Evolutionary conservation across 2,113 vertebrate genomes (phyloP).

Genomic region (Podilymbus podiceps): DNA sequence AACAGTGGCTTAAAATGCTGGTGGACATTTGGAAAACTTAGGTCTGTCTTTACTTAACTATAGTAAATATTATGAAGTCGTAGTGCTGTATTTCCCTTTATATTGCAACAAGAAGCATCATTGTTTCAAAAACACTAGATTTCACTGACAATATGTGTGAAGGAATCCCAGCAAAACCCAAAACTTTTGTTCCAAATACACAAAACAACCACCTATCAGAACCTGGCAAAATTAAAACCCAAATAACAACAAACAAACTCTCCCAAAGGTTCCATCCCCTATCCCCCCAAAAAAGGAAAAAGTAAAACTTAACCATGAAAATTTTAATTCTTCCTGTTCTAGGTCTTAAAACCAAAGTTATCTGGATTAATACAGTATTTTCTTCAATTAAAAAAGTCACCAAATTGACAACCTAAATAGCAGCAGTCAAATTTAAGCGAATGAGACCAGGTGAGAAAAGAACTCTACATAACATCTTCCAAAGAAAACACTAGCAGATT

Average conservation of each 20-base stretch:
- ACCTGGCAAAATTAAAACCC: background rate
- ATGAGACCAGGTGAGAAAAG: background rate
- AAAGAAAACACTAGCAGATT: background rate
- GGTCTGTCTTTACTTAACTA: slow-evolving; percentile 32
- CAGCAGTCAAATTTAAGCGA: background rate
- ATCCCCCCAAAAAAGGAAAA: background rate
- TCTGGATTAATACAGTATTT: background rate
- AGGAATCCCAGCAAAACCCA: background rate
- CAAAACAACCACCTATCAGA: background rate
- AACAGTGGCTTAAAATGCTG: slow-evolving; percentile 8
- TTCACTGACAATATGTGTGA: background rate
- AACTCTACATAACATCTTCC: background rate
- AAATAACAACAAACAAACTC: background rate
- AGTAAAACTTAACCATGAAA: background rate
- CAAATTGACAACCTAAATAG: background rate
- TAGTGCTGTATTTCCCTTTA: slow-evolving; percentile 20
- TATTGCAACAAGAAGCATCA: background rate
- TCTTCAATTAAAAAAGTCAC: background rate
- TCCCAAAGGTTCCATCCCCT: background rate
- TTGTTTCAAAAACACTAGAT: slow-evolving; percentile 2
- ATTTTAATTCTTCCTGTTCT: background rate
- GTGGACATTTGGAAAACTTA: slow-evolving; percentile 17
- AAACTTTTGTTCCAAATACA: background rate
- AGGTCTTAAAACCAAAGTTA: background rate
- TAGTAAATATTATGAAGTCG: slow-evolving; percentile 26